phyloP scores from a whole-genome alignment of 2,797 vertebrate species.

The Aratinga solstitialis region DNA sequence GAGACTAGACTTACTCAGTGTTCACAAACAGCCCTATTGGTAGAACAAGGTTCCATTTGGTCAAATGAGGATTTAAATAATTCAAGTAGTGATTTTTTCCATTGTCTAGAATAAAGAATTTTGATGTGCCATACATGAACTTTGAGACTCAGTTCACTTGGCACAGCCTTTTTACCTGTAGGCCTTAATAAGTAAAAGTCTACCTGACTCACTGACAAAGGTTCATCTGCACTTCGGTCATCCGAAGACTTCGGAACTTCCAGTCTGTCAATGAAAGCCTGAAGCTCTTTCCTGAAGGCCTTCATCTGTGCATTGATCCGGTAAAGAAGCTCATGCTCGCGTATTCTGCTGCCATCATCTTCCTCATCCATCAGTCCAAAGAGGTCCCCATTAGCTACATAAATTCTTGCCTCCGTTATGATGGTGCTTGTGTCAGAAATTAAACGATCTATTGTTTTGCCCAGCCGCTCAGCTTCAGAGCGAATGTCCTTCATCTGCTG shows the following conservation, averaged over 20 bases:
- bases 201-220: conserved; percentile 95
- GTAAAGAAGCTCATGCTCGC: conserved; percentile 96
- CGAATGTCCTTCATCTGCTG: conserved; percentile 98
- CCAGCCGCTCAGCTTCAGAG: conserved; percentile 93
- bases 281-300: conserved; percentile 96
- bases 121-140: not conserved
- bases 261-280: conserved; percentile 94
- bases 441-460: conserved; percentile 95
- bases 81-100: not conserved
- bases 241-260: conserved; percentile 93
- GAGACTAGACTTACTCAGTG: not conserved
- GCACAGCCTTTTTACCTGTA: conserved; percentile 63
- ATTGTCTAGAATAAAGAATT: not conserved
- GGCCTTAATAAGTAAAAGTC: conserved; percentile 77
- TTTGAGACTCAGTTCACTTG: conserved; percentile 1
- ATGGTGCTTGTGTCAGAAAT: conserved; percentile 97
- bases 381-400: conserved; percentile 92
- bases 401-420: conserved; percentile 94
- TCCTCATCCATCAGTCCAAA: conserved; percentile 94
- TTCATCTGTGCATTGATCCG: conserved; percentile 99
- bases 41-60: not conserved
- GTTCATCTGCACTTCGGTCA: conserved; percentile 89
- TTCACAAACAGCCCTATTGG: not conserved
- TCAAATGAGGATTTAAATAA: not conserved
- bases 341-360: conserved; percentile 93